Evolutionary conservation across 2,113 vertebrate species (phyloP).

Genomic region (Solea senegalensis): DNA sequence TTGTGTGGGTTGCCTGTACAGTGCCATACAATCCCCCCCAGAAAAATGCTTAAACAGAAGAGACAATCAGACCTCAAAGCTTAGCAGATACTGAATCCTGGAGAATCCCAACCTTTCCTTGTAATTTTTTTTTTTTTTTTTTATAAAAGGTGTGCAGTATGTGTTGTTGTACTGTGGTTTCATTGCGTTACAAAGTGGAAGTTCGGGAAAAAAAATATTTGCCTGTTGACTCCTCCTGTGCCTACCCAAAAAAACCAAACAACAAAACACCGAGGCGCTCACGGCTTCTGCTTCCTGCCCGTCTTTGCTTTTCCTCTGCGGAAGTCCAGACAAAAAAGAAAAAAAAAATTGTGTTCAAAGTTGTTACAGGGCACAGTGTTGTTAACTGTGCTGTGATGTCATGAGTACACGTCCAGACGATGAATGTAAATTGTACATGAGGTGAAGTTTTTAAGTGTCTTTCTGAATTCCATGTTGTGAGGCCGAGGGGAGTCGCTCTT

Average conservation of each 20-base stretch:
- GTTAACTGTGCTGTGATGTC: slow-evolving; percentile 35
- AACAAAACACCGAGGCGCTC: slow-evolving; percentile 1
- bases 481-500: background rate
- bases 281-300: slow-evolving; percentile 1
- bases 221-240: slow-evolving; percentile 21
- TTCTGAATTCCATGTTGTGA: slow-evolving; percentile 21
- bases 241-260: slow-evolving; percentile 22
- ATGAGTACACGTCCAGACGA: slow-evolving; percentile 65
- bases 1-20: slow-evolving; percentile 53
- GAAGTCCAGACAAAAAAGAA: slow-evolving; percentile 10
- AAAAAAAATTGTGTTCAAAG: slow-evolving; percentile 38
- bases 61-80: slow-evolving; percentile 72
- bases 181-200: slow-evolving; percentile 2
- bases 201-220: slow-evolving; percentile 1
- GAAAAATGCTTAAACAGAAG: slow-evolving; percentile 27
- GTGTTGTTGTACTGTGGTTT: slow-evolving; percentile 43
- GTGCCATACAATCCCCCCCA: slow-evolving; percentile 53
- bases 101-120: background rate
- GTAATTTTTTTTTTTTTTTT: background rate
- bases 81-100: slow-evolving; percentile 40
- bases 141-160: slow-evolving; percentile 22
- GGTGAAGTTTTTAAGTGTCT: slow-evolving; percentile 48
- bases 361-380: slow-evolving; percentile 49
- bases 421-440: slow-evolving; percentile 75
- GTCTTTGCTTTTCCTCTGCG: slow-evolving; percentile 15